Evolutionary conservation across 2,113 vertebrate genomes (phyloP), one percentile per base, ranked within the genome.

Genomic region (Suricata suricatta): DNA sequence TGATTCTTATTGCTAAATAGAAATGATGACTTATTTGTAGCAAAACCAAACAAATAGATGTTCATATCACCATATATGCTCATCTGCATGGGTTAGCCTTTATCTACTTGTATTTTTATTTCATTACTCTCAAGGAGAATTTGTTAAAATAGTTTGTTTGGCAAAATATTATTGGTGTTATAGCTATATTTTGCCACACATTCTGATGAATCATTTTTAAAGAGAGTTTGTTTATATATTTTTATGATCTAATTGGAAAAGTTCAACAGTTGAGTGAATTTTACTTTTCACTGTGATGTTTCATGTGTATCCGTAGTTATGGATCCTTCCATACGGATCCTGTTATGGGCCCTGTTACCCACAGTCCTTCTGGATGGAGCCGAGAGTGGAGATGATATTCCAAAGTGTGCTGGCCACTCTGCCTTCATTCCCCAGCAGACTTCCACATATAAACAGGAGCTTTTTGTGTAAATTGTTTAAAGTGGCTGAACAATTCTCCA

Each of bases 21-120:
- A 94, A 35, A 91, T 82, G n/a, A 29, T 88, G 50, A 95, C 76
- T 25, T 84, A 41, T 93, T 97, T 94, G 12, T 89, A 89, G 95
- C 77, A 21, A 97, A 90, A 85, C 19, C 50, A 94, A 64, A 16
- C 50, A 90, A 80, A 68, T 81, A 47, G 69, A 63, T 93, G 44
- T 50, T 90, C 21, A 50, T 38, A 12, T 88, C 47, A 88, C 2
- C 38, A 38, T 27, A 69, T 54, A 74, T 54, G 2, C 31, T 84
- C 41, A 90, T 88, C 35, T 90, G 11, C 5, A 54, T 69, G 74
- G 6, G n/a, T 17, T 54, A 63, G 15, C 29, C 14, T 93, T 89
- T 93, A 64, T 71, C 15, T 85, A 29, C 8, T 31, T 87, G 1
- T n/a, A 68, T 89, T 89, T 96, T 96, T 93, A 74, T 83, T 93